Evolutionary conservation across 2,113 vertebrate genomes (phyloP).

Genomic region (Melierax canorus): DNA sequence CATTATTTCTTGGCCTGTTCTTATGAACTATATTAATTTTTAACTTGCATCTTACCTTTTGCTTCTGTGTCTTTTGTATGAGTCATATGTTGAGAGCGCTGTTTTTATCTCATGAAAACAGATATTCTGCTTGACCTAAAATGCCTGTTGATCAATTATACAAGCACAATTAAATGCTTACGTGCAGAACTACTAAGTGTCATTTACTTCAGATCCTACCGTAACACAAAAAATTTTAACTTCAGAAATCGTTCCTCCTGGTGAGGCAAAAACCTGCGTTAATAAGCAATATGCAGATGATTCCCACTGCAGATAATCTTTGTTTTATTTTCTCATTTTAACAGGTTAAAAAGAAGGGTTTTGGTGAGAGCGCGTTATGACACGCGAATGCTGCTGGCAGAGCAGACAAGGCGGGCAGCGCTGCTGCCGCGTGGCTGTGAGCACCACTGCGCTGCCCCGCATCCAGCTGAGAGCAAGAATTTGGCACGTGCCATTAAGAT

Average conservation of each 20-base stretch:
- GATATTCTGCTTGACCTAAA: neutral
- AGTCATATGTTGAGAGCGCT: neutral
- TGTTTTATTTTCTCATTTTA: neutral
- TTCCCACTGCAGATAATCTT: neutral
- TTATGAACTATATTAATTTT: neutral
- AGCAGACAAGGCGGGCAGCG: neutral
- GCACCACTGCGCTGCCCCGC: neutral
- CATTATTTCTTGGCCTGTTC: neutral
- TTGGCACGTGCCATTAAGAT: neutral
- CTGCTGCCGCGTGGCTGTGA: neutral
- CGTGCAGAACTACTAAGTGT: neutral
- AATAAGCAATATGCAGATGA: neutral
- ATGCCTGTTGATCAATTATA: neutral
- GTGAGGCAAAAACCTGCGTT: neutral
- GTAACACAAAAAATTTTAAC: neutral
- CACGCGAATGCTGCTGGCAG: accelerated
- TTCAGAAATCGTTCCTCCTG: neutral
- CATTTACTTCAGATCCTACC: neutral
- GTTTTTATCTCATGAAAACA: neutral
- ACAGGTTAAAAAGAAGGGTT: neutral
- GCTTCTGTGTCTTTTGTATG: neutral
- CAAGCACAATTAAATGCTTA: neutral
- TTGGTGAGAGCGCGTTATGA: accelerated
- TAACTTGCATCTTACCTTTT: neutral
- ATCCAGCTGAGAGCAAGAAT: neutral